Evolutionary conservation across 37 sponge, comb jelly and placozoan species (phyloP).

Genomic region (Haliclona indistincta): DNA sequence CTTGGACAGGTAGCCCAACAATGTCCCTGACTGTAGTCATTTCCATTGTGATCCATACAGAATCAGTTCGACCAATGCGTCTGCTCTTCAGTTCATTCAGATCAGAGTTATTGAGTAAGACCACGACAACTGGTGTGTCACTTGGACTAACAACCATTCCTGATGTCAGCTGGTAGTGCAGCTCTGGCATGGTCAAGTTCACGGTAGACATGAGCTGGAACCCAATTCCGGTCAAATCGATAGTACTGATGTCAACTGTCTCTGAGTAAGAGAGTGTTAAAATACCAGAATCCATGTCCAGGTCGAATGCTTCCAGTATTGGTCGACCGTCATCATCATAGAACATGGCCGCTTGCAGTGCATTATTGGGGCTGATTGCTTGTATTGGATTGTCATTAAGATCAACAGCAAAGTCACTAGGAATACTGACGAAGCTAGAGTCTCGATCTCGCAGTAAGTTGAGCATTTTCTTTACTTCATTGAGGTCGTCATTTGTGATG

Average conservation of each 20-base stretch:
- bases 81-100: slow-evolving; percentile 78
- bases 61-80: slow-evolving; percentile 47
- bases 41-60: slow-evolving; percentile 57
- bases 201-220: slow-evolving; percentile 49
- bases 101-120: slow-evolving; percentile 61
- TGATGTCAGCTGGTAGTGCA: slow-evolving; percentile 38
- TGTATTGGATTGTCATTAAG: slow-evolving; percentile 60
- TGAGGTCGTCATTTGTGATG: slow-evolving; percentile 70
- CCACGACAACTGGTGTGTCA: slow-evolving; percentile 44
- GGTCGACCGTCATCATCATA: slow-evolving; percentile 68
- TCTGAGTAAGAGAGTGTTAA: slow-evolving; percentile 88
- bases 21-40: slow-evolving; percentile 60
- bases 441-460: slow-evolving; percentile 37
- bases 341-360: slow-evolving; percentile 50
- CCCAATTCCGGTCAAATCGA: slow-evolving; percentile 68
- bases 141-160: slow-evolving; percentile 10
- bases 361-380: slow-evolving; percentile 35
- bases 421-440: slow-evolving; percentile 56
- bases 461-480: slow-evolving; percentile 68
- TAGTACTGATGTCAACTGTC: slow-evolving; percentile 68
- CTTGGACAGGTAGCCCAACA: slow-evolving; percentile 29
- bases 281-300: slow-evolving; percentile 76
- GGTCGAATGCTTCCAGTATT: slow-evolving; percentile 46
- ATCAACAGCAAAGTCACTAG: slow-evolving; percentile 56
- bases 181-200: not conserved